Conservation (phyloP, 2,888 invertebrate species). For the Pristionchus japonicus region DNA sequence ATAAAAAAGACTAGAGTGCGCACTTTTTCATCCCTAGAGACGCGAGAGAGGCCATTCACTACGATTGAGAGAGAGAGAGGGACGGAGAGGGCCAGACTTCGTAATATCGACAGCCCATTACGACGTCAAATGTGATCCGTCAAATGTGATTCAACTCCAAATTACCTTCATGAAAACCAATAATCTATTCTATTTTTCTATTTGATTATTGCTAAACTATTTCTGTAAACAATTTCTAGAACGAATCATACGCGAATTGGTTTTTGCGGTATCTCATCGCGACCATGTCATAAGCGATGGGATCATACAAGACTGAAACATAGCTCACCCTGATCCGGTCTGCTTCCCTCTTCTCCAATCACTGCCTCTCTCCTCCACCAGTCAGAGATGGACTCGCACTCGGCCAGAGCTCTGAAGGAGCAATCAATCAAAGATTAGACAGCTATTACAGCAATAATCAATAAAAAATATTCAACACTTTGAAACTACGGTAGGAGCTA, state of each 20-base stretch:
- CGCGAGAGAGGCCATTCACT: too few species aligned
- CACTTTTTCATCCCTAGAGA: not conserved
- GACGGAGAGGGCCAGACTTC: not conserved
- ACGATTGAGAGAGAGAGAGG: not conserved
- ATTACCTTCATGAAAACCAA: not conserved
- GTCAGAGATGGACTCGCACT: not conserved
- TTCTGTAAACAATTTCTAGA: too few species aligned
- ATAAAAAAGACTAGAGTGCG: too few species aligned
- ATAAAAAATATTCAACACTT: not conserved
- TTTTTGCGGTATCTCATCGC: too few species aligned
- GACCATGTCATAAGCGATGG: too few species aligned
- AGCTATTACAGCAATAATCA: not conserved
- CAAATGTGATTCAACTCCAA: not conserved
- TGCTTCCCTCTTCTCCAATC: not conserved
- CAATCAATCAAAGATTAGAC: not conserved
- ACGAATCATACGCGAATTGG: too few species aligned
- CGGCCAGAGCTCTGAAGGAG: not conserved
- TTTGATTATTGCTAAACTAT: too few species aligned
- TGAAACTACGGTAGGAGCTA: too few species aligned
- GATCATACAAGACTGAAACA: not conserved
- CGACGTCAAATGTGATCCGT: not conserved
- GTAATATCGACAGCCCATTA: not conserved
- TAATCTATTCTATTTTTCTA: too few species aligned
- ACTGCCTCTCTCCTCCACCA: constrained; percentile 19
- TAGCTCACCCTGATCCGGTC: not conserved